Conservation (phyloP, 2,888 invertebrate species). For the Spialia ferax region DNA sequence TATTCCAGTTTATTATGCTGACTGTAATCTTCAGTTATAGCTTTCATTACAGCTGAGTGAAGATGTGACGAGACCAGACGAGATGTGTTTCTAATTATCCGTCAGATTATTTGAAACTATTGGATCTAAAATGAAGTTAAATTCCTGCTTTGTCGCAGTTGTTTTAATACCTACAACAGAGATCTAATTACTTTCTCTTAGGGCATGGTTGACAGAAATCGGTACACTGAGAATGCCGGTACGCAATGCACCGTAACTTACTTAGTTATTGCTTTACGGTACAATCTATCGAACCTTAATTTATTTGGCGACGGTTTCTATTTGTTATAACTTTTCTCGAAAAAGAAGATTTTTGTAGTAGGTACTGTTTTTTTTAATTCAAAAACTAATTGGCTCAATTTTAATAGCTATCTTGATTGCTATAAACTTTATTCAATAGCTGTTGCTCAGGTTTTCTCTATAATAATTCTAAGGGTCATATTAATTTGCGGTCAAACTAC, state of each 20-base stretch:
- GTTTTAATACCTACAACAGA: too few relatives aligned
- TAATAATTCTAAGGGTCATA: slow-evolving; percentile 24
- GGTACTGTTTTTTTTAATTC: neutral
- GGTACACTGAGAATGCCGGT: neutral
- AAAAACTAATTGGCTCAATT: too few relatives aligned
- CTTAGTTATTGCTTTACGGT: neutral
- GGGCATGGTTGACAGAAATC: too few relatives aligned
- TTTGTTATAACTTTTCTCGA: neutral
- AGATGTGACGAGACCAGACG: too few relatives aligned
- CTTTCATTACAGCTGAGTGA: too few relatives aligned
- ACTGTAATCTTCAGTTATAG: neutral
- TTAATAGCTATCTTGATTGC: too few relatives aligned
- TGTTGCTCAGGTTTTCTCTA: slow-evolving; percentile 15
- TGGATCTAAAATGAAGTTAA: too few relatives aligned
- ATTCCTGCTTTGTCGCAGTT: too few relatives aligned
- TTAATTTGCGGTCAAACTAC: slow-evolving; percentile 33
- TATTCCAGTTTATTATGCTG: neutral
- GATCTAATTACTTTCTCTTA: too few relatives aligned
- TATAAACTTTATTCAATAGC: neutral
- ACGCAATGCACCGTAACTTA: neutral
- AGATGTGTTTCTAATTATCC: too few relatives aligned
- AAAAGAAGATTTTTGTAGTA: neutral
- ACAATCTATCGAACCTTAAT: neutral
- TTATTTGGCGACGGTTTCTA: neutral
- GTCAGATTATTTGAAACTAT: too few relatives aligned